Conservation (phyloP, 2,888 invertebrate genomes). For the Phaedon cochleariae region DNA sequence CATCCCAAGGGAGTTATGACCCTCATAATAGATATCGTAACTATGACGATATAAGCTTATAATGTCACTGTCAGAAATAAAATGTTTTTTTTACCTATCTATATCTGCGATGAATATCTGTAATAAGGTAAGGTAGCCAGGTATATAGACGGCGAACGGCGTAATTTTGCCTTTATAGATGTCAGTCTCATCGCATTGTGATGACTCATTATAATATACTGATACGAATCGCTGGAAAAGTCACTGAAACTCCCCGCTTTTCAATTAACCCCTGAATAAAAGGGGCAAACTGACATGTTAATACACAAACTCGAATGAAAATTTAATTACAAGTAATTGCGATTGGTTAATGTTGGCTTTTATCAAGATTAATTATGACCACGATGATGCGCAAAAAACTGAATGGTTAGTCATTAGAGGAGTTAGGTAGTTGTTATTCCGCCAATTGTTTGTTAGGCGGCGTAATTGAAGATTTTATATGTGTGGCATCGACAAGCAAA, state of each 20-base stretch:
- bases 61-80: no score
- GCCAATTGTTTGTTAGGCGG: not conserved
- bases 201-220: slow-evolving; percentile 32
- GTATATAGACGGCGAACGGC: not conserved
- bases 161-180: slow-evolving; percentile 1
- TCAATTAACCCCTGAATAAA: slow-evolving; percentile 20
- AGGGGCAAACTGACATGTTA: slow-evolving; percentile 6
- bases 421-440: not conserved
- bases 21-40: no score
- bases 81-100: no score
- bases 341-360: slow-evolving; percentile 8
- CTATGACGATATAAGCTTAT: no score
- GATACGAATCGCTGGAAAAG: slow-evolving; percentile 29
- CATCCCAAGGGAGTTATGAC: no score
- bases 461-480: no score
- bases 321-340: slow-evolving; percentile 6
- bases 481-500: no score
- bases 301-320: slow-evolving; percentile 6
- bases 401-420: not conserved
- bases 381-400: not conserved
- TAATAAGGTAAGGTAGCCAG: not conserved
- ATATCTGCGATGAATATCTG: not conserved
- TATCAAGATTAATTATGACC: not conserved
- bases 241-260: slow-evolving; percentile 27
- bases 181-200: slow-evolving; percentile 7